Evolutionary conservation across 2,113 vertebrate species (phyloP).

Genomic region (Cyphomyrus discorhynchus): DNA sequence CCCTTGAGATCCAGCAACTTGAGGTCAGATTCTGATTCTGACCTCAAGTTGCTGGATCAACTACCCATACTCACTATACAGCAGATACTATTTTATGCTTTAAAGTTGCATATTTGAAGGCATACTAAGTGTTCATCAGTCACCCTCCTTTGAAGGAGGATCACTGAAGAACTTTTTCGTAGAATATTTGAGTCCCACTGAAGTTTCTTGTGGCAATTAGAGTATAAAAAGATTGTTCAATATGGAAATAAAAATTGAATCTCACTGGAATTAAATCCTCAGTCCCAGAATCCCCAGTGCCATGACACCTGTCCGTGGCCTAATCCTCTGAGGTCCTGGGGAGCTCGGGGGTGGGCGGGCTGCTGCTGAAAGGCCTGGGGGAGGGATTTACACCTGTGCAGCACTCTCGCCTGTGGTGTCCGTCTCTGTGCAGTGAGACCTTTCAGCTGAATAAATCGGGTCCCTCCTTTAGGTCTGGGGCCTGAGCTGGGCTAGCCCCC

Average conservation of each 20-base stretch:
- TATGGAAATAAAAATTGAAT: neutral
- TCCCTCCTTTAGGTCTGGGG: slow-evolving; percentile 53
- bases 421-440: slow-evolving; percentile 56
- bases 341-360: slow-evolving; percentile 25
- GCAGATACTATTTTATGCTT: neutral
- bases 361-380: slow-evolving; percentile 35
- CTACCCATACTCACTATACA: neutral
- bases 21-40: no score
- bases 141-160: neutral
- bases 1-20: no score
- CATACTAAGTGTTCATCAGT: neutral
- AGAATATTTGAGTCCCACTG: neutral
- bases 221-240: neutral
- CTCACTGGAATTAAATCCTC: neutral
- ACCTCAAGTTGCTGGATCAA: neutral
- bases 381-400: slow-evolving; percentile 41
- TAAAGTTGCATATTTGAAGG: neutral
- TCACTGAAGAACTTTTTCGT: neutral
- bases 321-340: slow-evolving; percentile 36
- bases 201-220: neutral
- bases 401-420: slow-evolving; percentile 49
- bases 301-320: slow-evolving; percentile 20
- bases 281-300: slow-evolving; percentile 31
- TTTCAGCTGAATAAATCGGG: slow-evolving; percentile 60
- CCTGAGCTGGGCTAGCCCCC: slow-evolving; percentile 53